Evolutionary conservation across 2,888 invertebrate genomes (phyloP), one percentile per base, ranked within the genome.

Genomic region (Nebria salina): DNA sequence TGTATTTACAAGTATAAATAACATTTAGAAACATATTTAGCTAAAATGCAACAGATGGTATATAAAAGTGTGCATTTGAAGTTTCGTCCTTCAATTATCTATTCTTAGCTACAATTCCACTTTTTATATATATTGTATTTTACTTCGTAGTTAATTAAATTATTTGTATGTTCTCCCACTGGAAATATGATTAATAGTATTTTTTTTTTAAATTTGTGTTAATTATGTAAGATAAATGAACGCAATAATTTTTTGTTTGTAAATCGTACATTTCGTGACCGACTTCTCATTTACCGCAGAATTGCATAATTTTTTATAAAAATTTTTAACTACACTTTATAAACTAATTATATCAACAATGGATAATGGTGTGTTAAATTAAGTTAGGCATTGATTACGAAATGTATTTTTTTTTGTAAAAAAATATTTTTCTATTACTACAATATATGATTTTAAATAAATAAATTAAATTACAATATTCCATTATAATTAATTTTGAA

Each of bases 1-100:
- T 25, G 15, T 70, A 25, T 70, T 70, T 70, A 26, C 70, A 66
- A 66, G 15, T 65, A 68, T 25, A 70, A 70, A 70, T 26, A 70
- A 70, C 11, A 13, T 54, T 8, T 54, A 54, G 8, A 54, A 54
- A 54, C 11, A 54, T 11, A 54, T 54, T 54, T 54, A 8, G 54
- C 54, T 3, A 13, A 54, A 54, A 54, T 8, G 54, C 13, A 54
- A 54, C 54, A 54, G 54, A 54, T 54, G 54, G 54, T 13, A 4
- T 54, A 13, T 11, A 11, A 54, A 54, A 54, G 54, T 54, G 54
- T 54, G 54, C 54, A 54, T 54, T 8, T 54, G 54, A 54, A 54
- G 54, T 54, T 54, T 11, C 8, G 13, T 54, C 8, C 13, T 11
- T 13, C 8, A 8, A 11, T 54, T 8, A 54, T 54, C 54, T 54